Evolutionary conservation across 2,888 invertebrate species (phyloP).

Genomic region (Frankliniella fusca): DNA sequence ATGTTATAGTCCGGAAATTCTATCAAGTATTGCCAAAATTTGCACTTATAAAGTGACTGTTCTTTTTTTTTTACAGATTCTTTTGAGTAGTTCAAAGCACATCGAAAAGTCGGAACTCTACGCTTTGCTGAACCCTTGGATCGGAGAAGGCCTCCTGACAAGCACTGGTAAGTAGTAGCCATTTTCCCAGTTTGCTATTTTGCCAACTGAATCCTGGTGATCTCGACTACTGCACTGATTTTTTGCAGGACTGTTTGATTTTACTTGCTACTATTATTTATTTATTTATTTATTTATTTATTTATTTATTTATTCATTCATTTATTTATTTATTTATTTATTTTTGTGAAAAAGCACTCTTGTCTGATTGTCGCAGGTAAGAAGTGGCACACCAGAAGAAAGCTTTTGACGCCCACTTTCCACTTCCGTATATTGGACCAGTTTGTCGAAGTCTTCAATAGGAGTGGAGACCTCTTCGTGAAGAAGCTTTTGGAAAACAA

Average conservation of each 20-base stretch:
- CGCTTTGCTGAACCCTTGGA: neutral
- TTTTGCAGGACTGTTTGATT: neutral
- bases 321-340: too few relatives aligned
- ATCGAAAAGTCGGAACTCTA: neutral
- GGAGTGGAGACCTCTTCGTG: neutral
- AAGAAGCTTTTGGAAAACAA: neutral
- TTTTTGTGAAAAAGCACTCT: neutral
- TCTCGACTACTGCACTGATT: neutral
- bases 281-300: neutral
- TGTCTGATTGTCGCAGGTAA: neutral
- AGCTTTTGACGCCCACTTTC: neutral
- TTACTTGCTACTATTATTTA: neutral
- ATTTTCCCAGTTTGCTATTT: neutral
- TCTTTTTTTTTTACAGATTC: neutral
- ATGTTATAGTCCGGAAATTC: too few relatives aligned
- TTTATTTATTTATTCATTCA: too few relatives aligned
- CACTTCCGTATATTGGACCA: neutral
- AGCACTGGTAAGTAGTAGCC: neutral
- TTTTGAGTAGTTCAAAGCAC: neutral
- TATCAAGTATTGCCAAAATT: too few relatives aligned
- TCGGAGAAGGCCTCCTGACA: neutral
- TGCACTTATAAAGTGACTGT: neutral
- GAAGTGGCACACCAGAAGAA: conserved; percentile 5
- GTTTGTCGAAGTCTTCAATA: neutral
- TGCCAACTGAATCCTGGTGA: neutral